phyloP scores from a whole-genome alignment of 1,140 invertebrate species.

The Mya arenaria region DNA sequence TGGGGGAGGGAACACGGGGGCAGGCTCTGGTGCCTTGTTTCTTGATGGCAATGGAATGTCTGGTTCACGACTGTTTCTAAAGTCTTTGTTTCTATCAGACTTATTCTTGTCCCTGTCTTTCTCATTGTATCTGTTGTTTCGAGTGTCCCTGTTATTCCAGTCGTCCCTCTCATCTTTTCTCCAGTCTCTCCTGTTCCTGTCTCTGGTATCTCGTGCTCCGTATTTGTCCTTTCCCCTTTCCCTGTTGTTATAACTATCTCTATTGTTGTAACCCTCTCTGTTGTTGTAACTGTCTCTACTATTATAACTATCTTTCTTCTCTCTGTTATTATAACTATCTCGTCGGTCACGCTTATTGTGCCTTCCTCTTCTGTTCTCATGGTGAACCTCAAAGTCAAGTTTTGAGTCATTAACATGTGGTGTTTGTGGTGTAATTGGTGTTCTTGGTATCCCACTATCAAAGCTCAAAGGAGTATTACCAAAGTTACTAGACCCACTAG shows the following conservation, averaged over 20 bases:
- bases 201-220: constrained; percentile 45
- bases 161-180: constrained; percentile 44
- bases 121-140: constrained; percentile 49
- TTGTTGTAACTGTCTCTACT: constrained; percentile 49
- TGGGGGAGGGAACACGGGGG: constrained; percentile 18
- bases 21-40: constrained; percentile 5
- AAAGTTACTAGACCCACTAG: constrained; percentile 17
- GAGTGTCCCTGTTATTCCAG: constrained; percentile 32
- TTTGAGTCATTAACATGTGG: neutral
- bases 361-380: neutral
- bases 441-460: constrained; percentile 42
- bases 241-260: constrained; percentile 45
- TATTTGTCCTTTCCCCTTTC: constrained; percentile 45
- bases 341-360: neutral
- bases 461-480: constrained; percentile 46
- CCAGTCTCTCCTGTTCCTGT: constrained; percentile 53
- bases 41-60: constrained; percentile 13
- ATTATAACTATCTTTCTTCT: constrained; percentile 19
- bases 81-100: neutral
- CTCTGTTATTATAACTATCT: neutral
- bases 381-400: neutral
- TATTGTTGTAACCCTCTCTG: constrained; percentile 39
- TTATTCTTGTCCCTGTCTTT: constrained; percentile 52
- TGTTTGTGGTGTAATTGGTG: constrained; percentile 40
- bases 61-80: neutral